Conservation (phyloP, 2,797 vertebrate species). For the Neostethus bicornis region DNA sequence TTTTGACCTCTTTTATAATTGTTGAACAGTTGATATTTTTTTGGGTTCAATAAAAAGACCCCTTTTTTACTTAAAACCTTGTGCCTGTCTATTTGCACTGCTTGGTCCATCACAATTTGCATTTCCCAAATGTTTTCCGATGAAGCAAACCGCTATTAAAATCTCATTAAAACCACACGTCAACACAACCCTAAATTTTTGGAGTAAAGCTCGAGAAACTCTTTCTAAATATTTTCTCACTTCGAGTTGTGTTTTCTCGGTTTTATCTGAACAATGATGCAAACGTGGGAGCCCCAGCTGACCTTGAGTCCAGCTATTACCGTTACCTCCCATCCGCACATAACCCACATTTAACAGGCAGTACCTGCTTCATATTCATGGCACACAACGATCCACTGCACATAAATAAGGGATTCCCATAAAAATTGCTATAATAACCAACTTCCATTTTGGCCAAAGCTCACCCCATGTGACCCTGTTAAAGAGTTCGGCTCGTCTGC, state of each 20-base stretch:
- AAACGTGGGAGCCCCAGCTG: conserved; percentile 26
- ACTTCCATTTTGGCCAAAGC: conserved; percentile 39
- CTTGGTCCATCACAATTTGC: too few species aligned
- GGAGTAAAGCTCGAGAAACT: conserved; percentile 21
- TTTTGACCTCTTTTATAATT: too few species aligned
- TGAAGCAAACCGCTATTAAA: conserved; percentile 55
- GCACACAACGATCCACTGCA: conserved; percentile 48
- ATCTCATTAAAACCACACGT: conserved; percentile 43
- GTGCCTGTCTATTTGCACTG: too few species aligned
- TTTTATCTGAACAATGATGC: conserved; percentile 18
- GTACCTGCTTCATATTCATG: conserved; percentile 62
- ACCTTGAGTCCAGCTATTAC: conserved; percentile 57
- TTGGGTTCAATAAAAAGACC: too few species aligned
- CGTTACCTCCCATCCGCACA: conserved; percentile 27
- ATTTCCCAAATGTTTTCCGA: conserved; percentile 39
- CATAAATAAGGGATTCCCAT: conserved; percentile 67
- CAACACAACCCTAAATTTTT: conserved; percentile 22
- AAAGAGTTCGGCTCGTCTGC: conserved; percentile 25
- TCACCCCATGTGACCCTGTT: conserved; percentile 49
- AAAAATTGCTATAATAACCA: conserved; percentile 61
- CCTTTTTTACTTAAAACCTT: too few species aligned
- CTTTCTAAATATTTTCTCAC: conserved; percentile 11
- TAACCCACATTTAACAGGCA: conserved; percentile 48
- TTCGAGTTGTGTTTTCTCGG: conserved; percentile 18
- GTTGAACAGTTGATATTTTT: too few species aligned